These are phyloP conservation scores for Anguilla megastoma DNA, from an alignment of 2,797 vertebrate genomes.

Conservation along the genomic window DNA sequence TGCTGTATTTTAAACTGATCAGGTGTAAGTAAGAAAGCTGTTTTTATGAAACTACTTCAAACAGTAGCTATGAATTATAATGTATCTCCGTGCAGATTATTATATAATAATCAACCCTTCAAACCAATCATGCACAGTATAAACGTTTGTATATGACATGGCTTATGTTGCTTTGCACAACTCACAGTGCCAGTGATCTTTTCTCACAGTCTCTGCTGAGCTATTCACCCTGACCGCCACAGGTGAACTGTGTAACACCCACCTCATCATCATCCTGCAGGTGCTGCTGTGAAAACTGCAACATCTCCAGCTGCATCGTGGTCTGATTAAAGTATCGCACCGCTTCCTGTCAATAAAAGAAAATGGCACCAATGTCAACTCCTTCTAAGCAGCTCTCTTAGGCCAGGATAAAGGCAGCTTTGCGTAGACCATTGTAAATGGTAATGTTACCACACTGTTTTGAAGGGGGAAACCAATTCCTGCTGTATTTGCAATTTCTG, in stretches of 20 bases:
- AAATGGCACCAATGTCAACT: neutral
- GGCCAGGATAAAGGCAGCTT: neutral
- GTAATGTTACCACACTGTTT: too few species aligned
- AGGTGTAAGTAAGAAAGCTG: too few species aligned
- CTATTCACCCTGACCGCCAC: neutral
- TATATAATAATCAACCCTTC: too few species aligned
- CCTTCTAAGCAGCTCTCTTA: neutral
- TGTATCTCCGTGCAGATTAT: too few species aligned
- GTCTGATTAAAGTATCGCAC: constrained; percentile 79
- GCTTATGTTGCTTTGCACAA: neutral
- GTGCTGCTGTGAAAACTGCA: constrained; percentile 73
- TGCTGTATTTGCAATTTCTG: too few species aligned
- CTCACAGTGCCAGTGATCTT: neutral
- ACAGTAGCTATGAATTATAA: too few species aligned
- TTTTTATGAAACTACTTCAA: too few species aligned
- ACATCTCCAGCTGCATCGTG: constrained; percentile 73
- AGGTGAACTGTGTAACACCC: constrained; percentile 44
- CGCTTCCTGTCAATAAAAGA: constrained; percentile 75
- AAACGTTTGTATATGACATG: neutral
- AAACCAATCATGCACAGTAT: too few species aligned
- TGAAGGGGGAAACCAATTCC: too few species aligned
- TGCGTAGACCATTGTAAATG: too few species aligned
- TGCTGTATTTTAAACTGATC: too few species aligned
- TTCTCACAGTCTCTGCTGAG: neutral
- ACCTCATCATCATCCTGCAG: constrained; percentile 79